A percentile compares a stretch with the other conserved stretches of the same genome.
Evolutionary conservation across 2,797 vertebrate species (phyloP).

Genomic region (Saxicola maurus): DNA sequence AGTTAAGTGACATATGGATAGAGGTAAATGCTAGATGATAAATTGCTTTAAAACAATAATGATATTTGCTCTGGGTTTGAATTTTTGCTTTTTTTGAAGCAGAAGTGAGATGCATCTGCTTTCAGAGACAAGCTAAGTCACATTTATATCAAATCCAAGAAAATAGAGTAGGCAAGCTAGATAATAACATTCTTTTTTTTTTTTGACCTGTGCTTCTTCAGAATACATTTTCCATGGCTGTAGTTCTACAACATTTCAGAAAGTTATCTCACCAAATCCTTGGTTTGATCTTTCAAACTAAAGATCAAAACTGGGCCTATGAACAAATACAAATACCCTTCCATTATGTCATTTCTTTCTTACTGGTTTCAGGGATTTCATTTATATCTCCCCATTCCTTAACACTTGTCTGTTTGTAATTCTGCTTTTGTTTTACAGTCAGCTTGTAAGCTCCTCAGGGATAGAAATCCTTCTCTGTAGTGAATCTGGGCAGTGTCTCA

Average conservation of each 20-base stretch:
- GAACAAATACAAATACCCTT: not conserved
- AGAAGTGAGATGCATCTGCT: not conserved
- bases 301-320: not conserved
- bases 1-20: not conserved
- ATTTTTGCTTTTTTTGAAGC: not conserved
- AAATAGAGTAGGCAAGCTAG: not conserved
- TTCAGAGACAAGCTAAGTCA: not conserved
- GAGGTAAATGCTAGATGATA: not conserved
- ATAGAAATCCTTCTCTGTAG: not conserved
- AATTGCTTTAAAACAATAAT: not conserved
- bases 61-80: not conserved
- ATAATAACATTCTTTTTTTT: not conserved
- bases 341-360: not conserved
- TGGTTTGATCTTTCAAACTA: not conserved
- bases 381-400: not conserved
- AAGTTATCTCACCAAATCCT: not conserved
- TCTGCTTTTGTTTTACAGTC: not conserved
- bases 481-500: not conserved
- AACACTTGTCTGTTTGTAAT: not conserved
- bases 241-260: not conserved
- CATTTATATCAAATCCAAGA: not conserved
- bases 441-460: not conserved
- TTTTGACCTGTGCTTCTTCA: not conserved
- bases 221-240: not conserved
- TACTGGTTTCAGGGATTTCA: not conserved